Evolutionary conservation across 2,888 invertebrate species (phyloP).

Genomic region (Erebia palarica): DNA sequence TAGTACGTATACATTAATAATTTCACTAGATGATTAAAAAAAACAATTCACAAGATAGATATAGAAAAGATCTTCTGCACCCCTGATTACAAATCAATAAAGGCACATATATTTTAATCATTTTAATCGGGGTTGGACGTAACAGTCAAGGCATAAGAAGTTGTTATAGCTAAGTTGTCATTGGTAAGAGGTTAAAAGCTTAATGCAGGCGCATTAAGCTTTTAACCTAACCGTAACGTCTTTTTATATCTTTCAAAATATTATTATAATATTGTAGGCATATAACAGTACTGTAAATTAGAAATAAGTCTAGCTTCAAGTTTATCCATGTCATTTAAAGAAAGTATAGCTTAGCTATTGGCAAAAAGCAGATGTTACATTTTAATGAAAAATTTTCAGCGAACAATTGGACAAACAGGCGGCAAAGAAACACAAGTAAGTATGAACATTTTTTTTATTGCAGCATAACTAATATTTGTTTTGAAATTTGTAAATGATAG

Average conservation of each 20-base stretch:
- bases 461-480: background rate
- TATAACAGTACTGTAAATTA: background rate
- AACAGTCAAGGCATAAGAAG: too few relatives aligned
- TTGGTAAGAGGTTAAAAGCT: too few relatives aligned
- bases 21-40: background rate
- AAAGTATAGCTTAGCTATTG: background rate
- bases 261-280: background rate
- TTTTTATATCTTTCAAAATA: background rate
- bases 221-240: too few relatives aligned
- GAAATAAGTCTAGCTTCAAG: background rate
- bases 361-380: constrained; percentile 2
- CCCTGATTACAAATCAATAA: too few relatives aligned
- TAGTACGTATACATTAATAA: constrained; percentile 31
- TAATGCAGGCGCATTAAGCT: too few relatives aligned
- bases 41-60: background rate
- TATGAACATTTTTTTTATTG: background rate
- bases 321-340: background rate
- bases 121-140: too few relatives aligned
- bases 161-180: too few relatives aligned
- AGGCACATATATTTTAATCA: too few relatives aligned
- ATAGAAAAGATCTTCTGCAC: too few relatives aligned
- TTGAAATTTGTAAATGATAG: background rate
- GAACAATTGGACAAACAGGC: constrained; percentile 26
- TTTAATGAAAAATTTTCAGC: constrained; percentile 43
- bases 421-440: constrained; percentile 44